phyloP scores from a whole-genome alignment of 2,888 invertebrate genomes.

The Dynastes tityus region DNA sequence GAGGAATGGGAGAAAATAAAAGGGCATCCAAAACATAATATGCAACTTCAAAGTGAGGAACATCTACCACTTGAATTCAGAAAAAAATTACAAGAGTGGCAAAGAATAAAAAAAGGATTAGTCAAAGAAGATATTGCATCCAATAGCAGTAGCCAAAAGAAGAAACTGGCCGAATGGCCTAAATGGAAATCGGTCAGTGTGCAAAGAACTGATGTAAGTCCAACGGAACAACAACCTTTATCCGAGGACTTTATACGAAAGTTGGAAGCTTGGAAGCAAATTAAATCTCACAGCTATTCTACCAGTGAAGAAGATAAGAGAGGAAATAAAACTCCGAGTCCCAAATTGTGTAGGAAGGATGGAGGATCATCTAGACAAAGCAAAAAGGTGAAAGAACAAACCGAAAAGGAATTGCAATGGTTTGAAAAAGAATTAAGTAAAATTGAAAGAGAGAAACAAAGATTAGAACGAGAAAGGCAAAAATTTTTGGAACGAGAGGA shows the following conservation, averaged over 20 bases:
- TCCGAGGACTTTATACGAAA: constrained; percentile 89
- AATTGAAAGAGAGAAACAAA: constrained; percentile 76
- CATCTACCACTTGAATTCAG: constrained; percentile 85
- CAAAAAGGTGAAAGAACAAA: constrained; percentile 67
- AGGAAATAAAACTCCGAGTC: constrained; percentile 65
- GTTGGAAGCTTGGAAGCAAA: constrained; percentile 89
- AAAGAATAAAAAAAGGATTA: constrained; percentile 77
- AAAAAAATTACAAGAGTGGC: constrained; percentile 91
- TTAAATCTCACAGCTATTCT: constrained; percentile 74
- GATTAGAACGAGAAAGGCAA: constrained; percentile 76
- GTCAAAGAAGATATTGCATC: constrained; percentile 57
- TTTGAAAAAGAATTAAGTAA: constrained; percentile 75
- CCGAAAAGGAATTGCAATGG: constrained; percentile 74
- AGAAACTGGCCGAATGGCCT: constrained; percentile 76
- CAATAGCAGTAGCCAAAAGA: constrained; percentile 58
- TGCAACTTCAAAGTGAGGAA: constrained; percentile 74
- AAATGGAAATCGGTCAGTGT: constrained; percentile 73
- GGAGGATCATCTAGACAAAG: constrained; percentile 62
- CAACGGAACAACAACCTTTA: constrained; percentile 78
- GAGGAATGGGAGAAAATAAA: constrained; percentile 73
- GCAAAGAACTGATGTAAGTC: constrained; percentile 59
- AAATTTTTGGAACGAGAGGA: constrained; percentile 79
- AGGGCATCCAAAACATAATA: constrained; percentile 63
- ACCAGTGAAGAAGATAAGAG: constrained; percentile 55
- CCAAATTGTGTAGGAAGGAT: constrained; percentile 66